phyloP scores from a whole-genome alignment of 2,797 vertebrate genomes.

The Catamblyrhynchus diadema region DNA sequence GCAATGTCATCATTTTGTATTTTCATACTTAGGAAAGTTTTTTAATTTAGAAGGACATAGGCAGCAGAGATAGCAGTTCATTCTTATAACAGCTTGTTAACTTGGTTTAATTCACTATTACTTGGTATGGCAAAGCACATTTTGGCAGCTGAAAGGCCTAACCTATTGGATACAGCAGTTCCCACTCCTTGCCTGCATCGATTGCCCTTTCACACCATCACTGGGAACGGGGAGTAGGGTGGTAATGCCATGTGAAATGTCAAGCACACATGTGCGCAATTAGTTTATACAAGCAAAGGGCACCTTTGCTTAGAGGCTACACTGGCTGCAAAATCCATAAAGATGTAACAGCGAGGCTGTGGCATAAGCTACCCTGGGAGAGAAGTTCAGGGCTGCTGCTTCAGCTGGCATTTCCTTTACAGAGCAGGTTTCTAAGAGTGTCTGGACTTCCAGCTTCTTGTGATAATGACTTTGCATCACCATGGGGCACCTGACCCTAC shows the following conservation, averaged over 20 bases:
- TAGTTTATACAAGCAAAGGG: slow-evolving; percentile 42
- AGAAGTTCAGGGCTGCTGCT: neutral
- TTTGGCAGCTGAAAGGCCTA: neutral
- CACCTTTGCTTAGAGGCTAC: slow-evolving; percentile 5
- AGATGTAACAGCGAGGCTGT: neutral
- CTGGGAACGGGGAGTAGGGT: neutral
- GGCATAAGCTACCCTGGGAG: neutral
- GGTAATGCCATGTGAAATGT: slow-evolving; percentile 35
- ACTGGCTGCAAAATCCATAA: neutral
- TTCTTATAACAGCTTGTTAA: neutral
- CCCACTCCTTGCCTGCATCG: neutral
- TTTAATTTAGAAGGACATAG: neutral
- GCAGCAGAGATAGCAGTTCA: neutral
- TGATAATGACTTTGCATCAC: neutral
- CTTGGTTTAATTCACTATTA: neutral
- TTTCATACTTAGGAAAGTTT: neutral
- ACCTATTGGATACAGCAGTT: neutral
- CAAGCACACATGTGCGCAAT: slow-evolving; percentile 11
- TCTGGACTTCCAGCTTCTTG: neutral
- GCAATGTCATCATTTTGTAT: neutral
- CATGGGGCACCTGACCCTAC: neutral
- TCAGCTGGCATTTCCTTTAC: neutral
- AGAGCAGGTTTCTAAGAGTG: neutral
- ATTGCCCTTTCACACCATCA: neutral
- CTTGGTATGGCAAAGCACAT: neutral